Conservation (phyloP, 1,140 invertebrate species). For the Orchestia grillus region DNA sequence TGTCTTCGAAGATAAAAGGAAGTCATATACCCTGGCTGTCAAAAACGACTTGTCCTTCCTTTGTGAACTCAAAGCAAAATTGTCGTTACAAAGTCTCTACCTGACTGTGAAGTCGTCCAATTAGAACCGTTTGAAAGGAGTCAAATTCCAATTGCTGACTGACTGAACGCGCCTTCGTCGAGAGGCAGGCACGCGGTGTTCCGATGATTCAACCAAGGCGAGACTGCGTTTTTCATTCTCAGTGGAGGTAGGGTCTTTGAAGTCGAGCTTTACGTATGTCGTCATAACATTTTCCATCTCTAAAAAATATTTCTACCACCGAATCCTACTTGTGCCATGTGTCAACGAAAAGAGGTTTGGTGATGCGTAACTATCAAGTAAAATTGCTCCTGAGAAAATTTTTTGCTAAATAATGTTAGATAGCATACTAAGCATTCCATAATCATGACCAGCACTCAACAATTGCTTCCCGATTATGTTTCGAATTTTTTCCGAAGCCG, state of each 20-base stretch:
- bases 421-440: too few species aligned
- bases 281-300: neutral
- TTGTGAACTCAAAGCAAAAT: neutral
- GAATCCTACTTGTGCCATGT: neutral
- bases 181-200: neutral
- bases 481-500: too few species aligned
- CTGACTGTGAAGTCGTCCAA: neutral
- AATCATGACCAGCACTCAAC: too few species aligned
- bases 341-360: neutral
- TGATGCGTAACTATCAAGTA: neutral
- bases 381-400: too few species aligned
- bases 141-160: neutral
- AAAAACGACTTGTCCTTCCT: neutral
- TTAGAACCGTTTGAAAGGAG: neutral
- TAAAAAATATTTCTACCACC: neutral
- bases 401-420: too few species aligned
- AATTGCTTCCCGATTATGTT: too few species aligned
- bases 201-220: neutral
- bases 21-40: neutral
- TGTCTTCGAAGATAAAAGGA: neutral
- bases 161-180: neutral
- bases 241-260: neutral
- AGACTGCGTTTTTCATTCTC: neutral
- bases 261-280: neutral
- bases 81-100: neutral